Evolutionary conservation across 1,140 invertebrate genomes (phyloP), one percentile per base, ranked within the genome.

Genomic region (Drosophila truncata): DNA sequence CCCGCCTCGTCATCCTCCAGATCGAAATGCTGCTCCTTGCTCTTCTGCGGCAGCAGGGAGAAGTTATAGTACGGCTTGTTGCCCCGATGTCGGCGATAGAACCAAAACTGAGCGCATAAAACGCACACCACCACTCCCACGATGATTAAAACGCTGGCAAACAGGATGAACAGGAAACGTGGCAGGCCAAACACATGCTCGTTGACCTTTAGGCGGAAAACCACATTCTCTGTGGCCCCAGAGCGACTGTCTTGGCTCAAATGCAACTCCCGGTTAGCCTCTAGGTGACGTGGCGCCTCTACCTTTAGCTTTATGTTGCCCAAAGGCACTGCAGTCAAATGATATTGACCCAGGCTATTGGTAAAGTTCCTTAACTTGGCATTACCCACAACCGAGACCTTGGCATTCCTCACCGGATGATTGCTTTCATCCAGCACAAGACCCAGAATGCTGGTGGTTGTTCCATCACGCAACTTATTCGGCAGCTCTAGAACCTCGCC

Each of bases 141-240:
- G 10, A 93, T 88, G 37, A 93, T 85, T 5, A 91, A 44, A 3
- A 91, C 57, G 6, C 96, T 96, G 67, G 95, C 93, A 4, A 97
- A 81, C 69, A 96, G 94, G 44, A 97, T 94, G 85, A 97, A 97
- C 2, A 95, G 93, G 10, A 96, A 92, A 37, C 96, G 93, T 0
- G 96, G 95, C 93, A 97, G 93, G 2, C 96, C 96, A 66, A 96
- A 92, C 33, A 97, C 94, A 44, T 93, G 94, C 61, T 95, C 95
- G 86, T 97, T 95, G 27, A 93, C 93, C 31, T 94, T 93, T 58
- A 97, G 84, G 65, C 95, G 95, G 42, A 97, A 95, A 62, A 97
- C 93, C 2, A 97, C 92, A 31, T 94, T 93, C 4, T 93, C 92
- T 6, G 93, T 82, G 54, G 91, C 82, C 52, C 90, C 82, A 47